These are phyloP conservation scores for Promerops cafer DNA, from an alignment of 2,113 vertebrate genomes.

Conservation along the genomic window DNA sequence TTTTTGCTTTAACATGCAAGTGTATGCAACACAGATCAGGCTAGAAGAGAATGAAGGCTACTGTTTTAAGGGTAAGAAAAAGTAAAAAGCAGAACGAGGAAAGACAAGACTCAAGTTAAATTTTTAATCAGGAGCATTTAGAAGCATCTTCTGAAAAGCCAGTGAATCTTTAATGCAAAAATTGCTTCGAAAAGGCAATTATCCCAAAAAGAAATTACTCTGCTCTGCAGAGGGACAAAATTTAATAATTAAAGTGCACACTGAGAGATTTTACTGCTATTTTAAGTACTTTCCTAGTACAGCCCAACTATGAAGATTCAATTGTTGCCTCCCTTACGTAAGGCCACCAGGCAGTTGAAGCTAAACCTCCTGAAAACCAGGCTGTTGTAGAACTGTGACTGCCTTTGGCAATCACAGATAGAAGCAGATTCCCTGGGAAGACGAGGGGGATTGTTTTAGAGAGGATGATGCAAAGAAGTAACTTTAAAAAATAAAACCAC, in stretches of 20 bases:
- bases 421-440: neutral
- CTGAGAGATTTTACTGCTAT: conserved; percentile 41
- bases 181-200: conserved; percentile 39
- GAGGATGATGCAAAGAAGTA: neutral
- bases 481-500: neutral
- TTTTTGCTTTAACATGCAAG: neutral
- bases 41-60: neutral
- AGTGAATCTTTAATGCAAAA: conserved; percentile 60
- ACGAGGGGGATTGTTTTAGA: fast-evolving
- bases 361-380: neutral
- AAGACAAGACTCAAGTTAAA: conserved; percentile 10
- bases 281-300: conserved; percentile 43
- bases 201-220: conserved; percentile 44
- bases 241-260: conserved; percentile 48
- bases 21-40: neutral
- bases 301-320: neutral
- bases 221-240: conserved; percentile 18
- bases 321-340: neutral
- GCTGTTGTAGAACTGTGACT: neutral
- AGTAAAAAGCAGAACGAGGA: neutral
- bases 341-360: neutral
- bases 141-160: conserved; percentile 40
- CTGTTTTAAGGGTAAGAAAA: neutral
- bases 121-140: conserved; percentile 46
- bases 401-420: neutral